Base-by-base conservation (phyloP, 2,113 vertebrate species). In the Cyprinus carpio region DNA sequence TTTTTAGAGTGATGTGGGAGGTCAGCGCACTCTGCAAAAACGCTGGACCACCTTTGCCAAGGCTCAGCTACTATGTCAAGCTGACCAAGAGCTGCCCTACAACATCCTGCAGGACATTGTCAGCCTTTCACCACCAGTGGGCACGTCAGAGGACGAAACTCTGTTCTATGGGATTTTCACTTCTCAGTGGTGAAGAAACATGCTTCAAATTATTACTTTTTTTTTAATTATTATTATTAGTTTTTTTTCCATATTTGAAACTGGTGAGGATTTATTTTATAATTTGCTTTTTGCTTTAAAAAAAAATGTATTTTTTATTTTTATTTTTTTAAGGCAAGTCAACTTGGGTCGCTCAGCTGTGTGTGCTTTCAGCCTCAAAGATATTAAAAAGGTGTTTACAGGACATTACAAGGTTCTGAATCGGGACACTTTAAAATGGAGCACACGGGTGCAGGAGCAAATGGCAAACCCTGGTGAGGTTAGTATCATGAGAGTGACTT, bases 41-140 rank as follows among this genome's bases (percentile, higher is more conserved):
- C 92, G 94, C 84, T 95, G 95, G 95, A 95, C 95, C 75, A 95
- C 95, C 0, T 95, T 95, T 46, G 91, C 93, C 64, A 95, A 95
- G 90, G 93, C 95, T 77, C 94, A 94, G 90, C 92, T 95, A 15
- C 77, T 94, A 43, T 95, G 95, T 74, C 92, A 94, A 90, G 82
- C 92, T 10, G 84, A 75, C 11, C 88, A 78, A 0, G 92, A 95
- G 90, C 91, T 95, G 83, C 95, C 95, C 15, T 95, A 95, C 89
- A 95, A 94, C 25, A 87, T 95, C 67, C 86, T 95, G 77, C 93
- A 94, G 87, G 95, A 95, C 79, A 88, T 95, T 0, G 90, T 91
- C 89, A 89, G 79, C 71, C 92, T 95, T 51, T 86, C 87, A 11
- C 92, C 95, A 75, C 60, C 87, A 88, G 92, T 93, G 87, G 93